Evolutionary conservation across 2,113 vertebrate genomes (phyloP).

Genomic region (Carassius carassius): DNA sequence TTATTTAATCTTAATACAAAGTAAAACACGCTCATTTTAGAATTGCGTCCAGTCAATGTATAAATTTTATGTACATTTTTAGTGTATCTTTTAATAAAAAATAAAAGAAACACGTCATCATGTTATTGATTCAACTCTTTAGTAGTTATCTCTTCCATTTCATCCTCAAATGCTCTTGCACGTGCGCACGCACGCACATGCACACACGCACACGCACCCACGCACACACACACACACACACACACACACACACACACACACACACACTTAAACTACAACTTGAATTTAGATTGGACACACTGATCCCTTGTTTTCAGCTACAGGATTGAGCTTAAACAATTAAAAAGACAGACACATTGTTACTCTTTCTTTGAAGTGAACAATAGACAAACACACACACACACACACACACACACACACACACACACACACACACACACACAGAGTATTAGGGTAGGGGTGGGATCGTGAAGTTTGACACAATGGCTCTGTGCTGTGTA

Average conservation of each 20-base stretch:
- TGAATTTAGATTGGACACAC: constrained; percentile 30
- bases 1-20: too few relatives aligned
- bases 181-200: background rate
- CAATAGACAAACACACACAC: constrained; percentile 31
- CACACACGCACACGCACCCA: background rate
- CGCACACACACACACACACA: background rate
- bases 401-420: background rate
- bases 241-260: too few relatives aligned
- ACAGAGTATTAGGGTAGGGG: constrained; percentile 1
- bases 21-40: background rate
- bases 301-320: constrained; percentile 34
- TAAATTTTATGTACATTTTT: background rate
- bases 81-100: background rate
- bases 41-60: background rate
- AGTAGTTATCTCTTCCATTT: background rate
- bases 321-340: constrained; percentile 38
- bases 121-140: background rate
- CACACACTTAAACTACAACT: background rate
- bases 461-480: constrained; percentile 43
- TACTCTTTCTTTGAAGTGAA: constrained; percentile 44
- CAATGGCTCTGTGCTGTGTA: constrained; percentile 49
- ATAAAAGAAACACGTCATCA: background rate
- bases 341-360: constrained; percentile 46
- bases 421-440: background rate
- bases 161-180: background rate